These are phyloP conservation scores for Thalassophryne amazonica DNA, from an alignment of 2,797 vertebrate genomes.

Conservation along the genomic window DNA sequence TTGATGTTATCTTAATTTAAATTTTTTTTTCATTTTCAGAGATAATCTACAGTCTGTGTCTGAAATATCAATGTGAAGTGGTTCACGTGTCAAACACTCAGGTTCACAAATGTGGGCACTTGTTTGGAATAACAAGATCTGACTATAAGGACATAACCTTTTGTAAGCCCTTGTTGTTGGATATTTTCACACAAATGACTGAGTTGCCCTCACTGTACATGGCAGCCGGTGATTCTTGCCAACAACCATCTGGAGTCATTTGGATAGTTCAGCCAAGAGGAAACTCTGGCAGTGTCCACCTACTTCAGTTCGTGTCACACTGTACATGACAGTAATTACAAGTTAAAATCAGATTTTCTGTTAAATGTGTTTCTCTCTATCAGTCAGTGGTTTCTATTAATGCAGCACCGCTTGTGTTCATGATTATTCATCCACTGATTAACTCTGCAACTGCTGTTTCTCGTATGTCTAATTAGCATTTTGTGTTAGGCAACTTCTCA, in stretches of 20 bases:
- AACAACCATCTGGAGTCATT: conserved; percentile 39
- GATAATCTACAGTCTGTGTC: background rate
- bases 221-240: conserved; percentile 13
- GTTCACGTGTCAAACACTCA: too few relatives aligned
- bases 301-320: conserved; percentile 9
- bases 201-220: conserved; percentile 4
- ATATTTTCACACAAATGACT: background rate
- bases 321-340: conserved; percentile 29
- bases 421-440: conserved; percentile 57
- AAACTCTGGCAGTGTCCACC: background rate
- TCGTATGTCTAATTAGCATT: conserved; percentile 50
- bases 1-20: too few relatives aligned
- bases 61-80: too few relatives aligned
- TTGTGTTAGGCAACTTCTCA: conserved; percentile 23
- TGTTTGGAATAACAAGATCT: too few relatives aligned
- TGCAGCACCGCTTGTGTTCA: conserved; percentile 41
- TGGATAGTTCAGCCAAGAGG: conserved; percentile 3
- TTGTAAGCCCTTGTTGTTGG: too few relatives aligned
- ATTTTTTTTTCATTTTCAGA: conserved; percentile 12
- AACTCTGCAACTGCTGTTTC: conserved; percentile 41
- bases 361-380: conserved; percentile 44
- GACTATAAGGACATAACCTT: conserved; percentile 24
- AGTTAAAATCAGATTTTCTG: conserved; percentile 46
- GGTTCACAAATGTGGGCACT: too few relatives aligned
- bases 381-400: conserved; percentile 35